Base-by-base conservation (phyloP, 2,113 vertebrate species). In the Tapirus terrestris region DNA sequence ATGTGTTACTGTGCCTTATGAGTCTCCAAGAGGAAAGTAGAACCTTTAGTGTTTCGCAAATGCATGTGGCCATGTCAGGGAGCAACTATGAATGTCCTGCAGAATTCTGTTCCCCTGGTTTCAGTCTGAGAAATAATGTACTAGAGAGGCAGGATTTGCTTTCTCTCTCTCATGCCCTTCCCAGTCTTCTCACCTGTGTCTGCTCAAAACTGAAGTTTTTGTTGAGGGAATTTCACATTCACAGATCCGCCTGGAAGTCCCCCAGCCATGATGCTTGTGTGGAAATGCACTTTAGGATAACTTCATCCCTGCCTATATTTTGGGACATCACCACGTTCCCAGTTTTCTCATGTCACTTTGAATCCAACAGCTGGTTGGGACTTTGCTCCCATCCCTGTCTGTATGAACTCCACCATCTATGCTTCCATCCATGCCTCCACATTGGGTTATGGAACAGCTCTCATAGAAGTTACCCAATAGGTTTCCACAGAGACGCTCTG, bases 41-140 rank as follows among this genome's bases (percentile, higher is more conserved):
- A 63, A 27, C 25, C 8, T 27, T 0, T n/a, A 1, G 2, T 20
- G 18, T 87, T 81, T 75, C n/a, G 67, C 36, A 29, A 58, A 33
- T 31, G 51, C 0, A 17, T 4, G 0, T 3, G 33, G 58, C 17
- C 29, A 1, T 2, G 0, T 36, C 25, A 39, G n/a, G 25, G 23
- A 80, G 5, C 25, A 2, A 1, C 48, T 18, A 0, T 27, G 39
- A 9, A 6, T 4, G 31, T n/a, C 63, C 48, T 84, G 20, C 5
- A 31, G 27, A 17, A 36, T 36, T 1, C 39, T 36, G 1, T 18
- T 68, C 12, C 33, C 70, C 18, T 43, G 23, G 53, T 23, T 51
- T 18, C 48, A 23, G n/a, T 56, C 65, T 75, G 76, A 75, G 73
- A 61, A 68, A 12, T 58, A 31, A 13, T 18, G 21, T 53, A 36